phyloP scores from a whole-genome alignment of 92 coral and sea anemone species.

The Desmophyllum pertusum region DNA sequence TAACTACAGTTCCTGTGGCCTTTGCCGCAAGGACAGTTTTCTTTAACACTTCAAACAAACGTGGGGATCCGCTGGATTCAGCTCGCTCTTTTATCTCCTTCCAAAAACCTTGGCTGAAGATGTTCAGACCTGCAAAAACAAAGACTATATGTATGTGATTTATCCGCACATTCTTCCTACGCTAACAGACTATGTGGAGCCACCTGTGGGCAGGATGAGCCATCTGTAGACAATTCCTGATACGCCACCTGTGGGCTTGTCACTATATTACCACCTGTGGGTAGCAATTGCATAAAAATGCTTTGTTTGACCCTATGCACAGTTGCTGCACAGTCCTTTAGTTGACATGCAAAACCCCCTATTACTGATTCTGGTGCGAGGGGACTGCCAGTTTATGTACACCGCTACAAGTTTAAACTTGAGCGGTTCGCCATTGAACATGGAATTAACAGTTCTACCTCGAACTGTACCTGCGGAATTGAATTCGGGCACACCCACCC shows the following conservation, averaged over 20 bases:
- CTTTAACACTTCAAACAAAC: too few relatives aligned
- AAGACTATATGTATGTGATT: too few relatives aligned
- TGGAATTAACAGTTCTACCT: constrained; percentile 40
- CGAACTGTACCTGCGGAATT: constrained; percentile 42
- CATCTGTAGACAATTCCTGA: not conserved
- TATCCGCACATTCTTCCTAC: too few relatives aligned
- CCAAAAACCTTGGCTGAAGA: too few relatives aligned
- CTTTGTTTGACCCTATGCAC: not conserved
- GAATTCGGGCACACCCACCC: constrained; percentile 54
- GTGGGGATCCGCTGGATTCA: too few relatives aligned
- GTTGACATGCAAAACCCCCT: constrained; percentile 42
- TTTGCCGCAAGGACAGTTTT: too few relatives aligned
- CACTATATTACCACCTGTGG: too few relatives aligned
- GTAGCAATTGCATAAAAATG: too few relatives aligned
- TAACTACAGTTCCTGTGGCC: too few relatives aligned
- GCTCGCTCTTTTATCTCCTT: too few relatives aligned
- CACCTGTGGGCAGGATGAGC: not conserved
- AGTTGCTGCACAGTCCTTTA: constrained; percentile 34
- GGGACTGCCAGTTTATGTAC: constrained; percentile 34
- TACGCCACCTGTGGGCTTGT: constrained; percentile 7
- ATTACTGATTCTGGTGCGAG: constrained; percentile 18
- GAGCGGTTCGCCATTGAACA: constrained; percentile 45
- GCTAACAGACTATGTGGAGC: too few relatives aligned
- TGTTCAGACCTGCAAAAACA: too few relatives aligned
- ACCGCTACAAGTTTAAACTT: constrained; percentile 56